phyloP scores from a whole-genome alignment of 2,888 invertebrate species.

The Eueremaeus valkanovi region DNA sequence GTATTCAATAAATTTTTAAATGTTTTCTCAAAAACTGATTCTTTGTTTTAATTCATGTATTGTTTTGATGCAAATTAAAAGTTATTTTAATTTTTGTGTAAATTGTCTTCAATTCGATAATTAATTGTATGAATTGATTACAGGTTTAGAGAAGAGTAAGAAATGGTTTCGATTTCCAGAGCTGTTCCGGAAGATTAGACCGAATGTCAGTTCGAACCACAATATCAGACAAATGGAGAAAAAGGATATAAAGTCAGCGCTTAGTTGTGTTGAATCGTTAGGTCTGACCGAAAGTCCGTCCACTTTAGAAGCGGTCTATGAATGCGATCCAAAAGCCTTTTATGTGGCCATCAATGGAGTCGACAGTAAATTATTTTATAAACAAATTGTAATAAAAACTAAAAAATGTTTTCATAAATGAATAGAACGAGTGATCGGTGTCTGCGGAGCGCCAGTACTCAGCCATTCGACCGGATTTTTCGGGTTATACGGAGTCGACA shows the following conservation, averaged over 20 bases:
- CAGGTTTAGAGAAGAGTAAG: not conserved
- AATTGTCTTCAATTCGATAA: too few relatives aligned
- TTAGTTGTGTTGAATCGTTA: not conserved
- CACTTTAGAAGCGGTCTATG: constrained; percentile 30
- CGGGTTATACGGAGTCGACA: constrained; percentile 33
- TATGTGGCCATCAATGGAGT: constrained; percentile 31
- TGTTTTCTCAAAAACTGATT: too few relatives aligned
- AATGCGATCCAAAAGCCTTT: constrained; percentile 34
- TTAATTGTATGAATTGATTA: not conserved
- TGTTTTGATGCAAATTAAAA: too few relatives aligned
- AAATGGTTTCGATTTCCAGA: not conserved
- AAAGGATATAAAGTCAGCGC: not conserved
- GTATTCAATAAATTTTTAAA: too few relatives aligned
- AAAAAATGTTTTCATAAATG: not conserved
- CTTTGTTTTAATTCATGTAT: too few relatives aligned
- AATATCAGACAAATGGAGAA: not conserved
- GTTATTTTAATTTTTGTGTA: too few relatives aligned
- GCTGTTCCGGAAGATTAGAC: not conserved
- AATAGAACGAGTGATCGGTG: constrained; percentile 24
- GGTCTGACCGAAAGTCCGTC: constrained; percentile 21
- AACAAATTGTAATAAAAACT: too few relatives aligned
- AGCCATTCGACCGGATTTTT: constrained; percentile 25
- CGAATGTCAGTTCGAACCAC: not conserved
- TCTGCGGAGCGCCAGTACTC: constrained; percentile 29
- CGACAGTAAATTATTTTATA: not conserved